phyloP scores from a whole-genome alignment of 2,888 invertebrate species.

The Zygothrica quintamaculata region DNA sequence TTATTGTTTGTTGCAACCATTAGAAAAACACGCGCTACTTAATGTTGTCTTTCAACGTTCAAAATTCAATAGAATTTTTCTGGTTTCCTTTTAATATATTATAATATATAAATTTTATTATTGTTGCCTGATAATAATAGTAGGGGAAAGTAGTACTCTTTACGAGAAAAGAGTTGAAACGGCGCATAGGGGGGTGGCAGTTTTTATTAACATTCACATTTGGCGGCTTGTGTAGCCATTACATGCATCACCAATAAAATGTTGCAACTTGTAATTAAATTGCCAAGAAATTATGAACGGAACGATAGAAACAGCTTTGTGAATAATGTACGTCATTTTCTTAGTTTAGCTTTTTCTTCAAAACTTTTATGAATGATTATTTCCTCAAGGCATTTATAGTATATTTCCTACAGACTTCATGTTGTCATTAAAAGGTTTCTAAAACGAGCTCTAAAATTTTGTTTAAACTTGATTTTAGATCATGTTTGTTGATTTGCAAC shows the following conservation, averaged over 20 bases:
- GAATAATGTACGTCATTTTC: no score
- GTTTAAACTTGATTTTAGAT: no score
- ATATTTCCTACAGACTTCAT: no score
- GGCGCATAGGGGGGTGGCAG: background rate
- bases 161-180: background rate
- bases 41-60: slow-evolving; percentile 29
- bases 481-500: background rate
- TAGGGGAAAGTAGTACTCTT: background rate
- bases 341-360: background rate
- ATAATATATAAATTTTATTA: no score
- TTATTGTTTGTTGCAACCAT: slow-evolving; percentile 50
- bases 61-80: slow-evolving; percentile 18
- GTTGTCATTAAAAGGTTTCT: no score
- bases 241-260: slow-evolving; percentile 26
- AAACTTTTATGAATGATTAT: no score
- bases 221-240: slow-evolving; percentile 2
- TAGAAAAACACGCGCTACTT: slow-evolving; percentile 28
- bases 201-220: background rate
- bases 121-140: background rate
- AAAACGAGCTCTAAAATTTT: no score
- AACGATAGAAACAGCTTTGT: background rate
- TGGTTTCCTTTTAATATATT: background rate
- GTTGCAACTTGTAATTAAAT: slow-evolving; percentile 13
- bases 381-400: no score
- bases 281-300: background rate